Evolutionary conservation across 2,888 invertebrate genomes (phyloP).

Genomic region (Macrosoma leucophasiata): DNA sequence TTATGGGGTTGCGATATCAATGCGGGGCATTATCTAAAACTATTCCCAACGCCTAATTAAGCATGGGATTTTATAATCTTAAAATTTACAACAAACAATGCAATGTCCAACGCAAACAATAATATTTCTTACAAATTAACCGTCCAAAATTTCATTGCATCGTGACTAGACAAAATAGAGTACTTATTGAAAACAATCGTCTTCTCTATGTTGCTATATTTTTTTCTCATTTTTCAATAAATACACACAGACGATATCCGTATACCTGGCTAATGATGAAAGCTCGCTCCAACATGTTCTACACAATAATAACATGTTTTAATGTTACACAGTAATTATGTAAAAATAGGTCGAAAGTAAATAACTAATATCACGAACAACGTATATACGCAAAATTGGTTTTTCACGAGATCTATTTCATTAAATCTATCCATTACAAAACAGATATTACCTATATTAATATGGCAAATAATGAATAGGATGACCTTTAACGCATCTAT

Average conservation of each 20-base stretch:
- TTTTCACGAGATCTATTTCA: conserved; percentile 39
- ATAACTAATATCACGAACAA: conserved; percentile 54
- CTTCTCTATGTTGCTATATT: conserved; percentile 45
- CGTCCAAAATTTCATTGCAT: conserved; percentile 9
- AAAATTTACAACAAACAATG: conserved; percentile 33
- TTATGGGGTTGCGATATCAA: conserved; percentile 23
- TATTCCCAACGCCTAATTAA: conserved; percentile 44
- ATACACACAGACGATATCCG: conserved; percentile 27
- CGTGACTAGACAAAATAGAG: conserved; percentile 22
- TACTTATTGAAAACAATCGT: conserved; percentile 36
- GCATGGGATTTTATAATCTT: conserved; percentile 35
- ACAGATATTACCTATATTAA: conserved; percentile 17
- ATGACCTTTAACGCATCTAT: too few relatives aligned
- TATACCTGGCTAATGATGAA: conserved; percentile 68
- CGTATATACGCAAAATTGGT: conserved; percentile 45
- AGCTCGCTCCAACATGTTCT: conserved; percentile 67
- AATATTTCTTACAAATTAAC: conserved; percentile 4
- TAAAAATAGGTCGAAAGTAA: too few relatives aligned
- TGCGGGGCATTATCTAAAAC: conserved; percentile 35
- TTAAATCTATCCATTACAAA: conserved; percentile 21
- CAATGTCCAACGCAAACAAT: conserved; percentile 28
- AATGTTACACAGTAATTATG: conserved; percentile 22
- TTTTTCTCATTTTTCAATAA: conserved; percentile 33
- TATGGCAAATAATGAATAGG: conserved; percentile 23
- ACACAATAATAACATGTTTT: conserved; percentile 34